Base-by-base conservation (phyloP, 1,140 invertebrate species). In the Pseudomyrmex flavicornis region DNA sequence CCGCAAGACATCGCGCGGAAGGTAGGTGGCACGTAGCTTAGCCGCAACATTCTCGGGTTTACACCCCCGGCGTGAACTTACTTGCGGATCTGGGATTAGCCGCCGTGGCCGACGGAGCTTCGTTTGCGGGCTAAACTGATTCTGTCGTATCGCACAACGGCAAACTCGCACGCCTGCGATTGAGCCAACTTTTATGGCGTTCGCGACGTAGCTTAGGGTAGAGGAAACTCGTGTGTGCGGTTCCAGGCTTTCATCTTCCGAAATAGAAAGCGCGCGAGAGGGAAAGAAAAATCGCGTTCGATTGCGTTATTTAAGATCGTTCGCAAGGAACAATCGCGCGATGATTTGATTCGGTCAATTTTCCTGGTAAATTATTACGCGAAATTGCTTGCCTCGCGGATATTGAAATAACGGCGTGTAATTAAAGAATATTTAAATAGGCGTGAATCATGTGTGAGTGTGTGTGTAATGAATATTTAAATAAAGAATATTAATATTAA, bases 31-130 rank as follows among this genome's bases (percentile, higher is more conserved):
- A 35, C 79, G 56, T 86, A 68, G 88, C 83, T 89, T 85, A 89
- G 83, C 88, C 88, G 88, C 88, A 89, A 89, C 85, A 87, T 89
- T 89, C 88, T 89, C 88, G 88, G 85, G 82, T 89, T 89, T 89
- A 89, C 88, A 89, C 88, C 85, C 59, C 63, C 62, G 82, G 88
- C 82, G 87, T 88, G 82, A 89, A 89, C 88, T 88, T 86, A 77
- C 85, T 85, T 82, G 69, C 70, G 82, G 85, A 88, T 88, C 69
- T 77, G 59, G 87, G 88, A 89, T 89, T 89, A 89, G 84, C 72
- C 84, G 50, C 58, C 84, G 74, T 73, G 82, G 86, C 77, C 77
- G 73, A 66, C 73, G 58, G 72, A 85, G 73, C 66, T 88, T 83
- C 87, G 87, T 79, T 85, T 85, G 61, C 26, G 59, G 79, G 74